These are phyloP conservation scores for Zoanthus gigantus DNA, from an alignment of 92 coral and sea anemone species.

Conservation along the genomic window DNA sequence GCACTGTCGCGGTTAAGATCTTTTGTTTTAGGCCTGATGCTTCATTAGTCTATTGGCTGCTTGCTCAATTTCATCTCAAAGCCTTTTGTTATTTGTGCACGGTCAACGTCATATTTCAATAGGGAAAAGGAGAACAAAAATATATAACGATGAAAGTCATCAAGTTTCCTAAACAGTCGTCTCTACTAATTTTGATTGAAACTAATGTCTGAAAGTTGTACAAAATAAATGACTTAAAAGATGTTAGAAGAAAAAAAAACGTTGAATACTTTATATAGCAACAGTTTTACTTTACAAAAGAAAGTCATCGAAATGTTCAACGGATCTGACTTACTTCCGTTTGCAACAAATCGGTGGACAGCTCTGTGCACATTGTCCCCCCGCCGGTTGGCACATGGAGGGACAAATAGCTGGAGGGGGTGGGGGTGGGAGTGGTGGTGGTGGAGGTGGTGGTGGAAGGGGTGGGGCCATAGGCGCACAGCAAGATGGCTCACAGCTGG, in stretches of 20 bases:
- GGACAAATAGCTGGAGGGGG: slow-evolving; percentile 87
- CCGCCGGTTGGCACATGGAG: slow-evolving; percentile 73
- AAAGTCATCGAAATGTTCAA: not conserved
- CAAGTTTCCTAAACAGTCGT: too few species aligned
- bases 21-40: too few species aligned
- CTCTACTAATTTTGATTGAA: too few species aligned
- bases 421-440: slow-evolving; percentile 65
- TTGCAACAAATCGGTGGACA: slow-evolving; percentile 91
- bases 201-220: not conserved
- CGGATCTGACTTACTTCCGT: slow-evolving; percentile 21
- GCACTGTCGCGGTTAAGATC: too few species aligned
- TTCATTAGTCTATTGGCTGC: too few species aligned
- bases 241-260: not conserved
- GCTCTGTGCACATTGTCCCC: slow-evolving; percentile 56
- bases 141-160: too few species aligned
- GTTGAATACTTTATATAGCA: not conserved
- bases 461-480: slow-evolving; percentile 77
- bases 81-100: too few species aligned
- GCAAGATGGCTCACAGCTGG: slow-evolving; percentile 68
- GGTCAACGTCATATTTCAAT: too few species aligned
- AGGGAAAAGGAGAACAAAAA: too few species aligned
- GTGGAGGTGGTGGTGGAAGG: slow-evolving; percentile 80
- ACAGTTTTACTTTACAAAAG: not conserved
- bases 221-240: not conserved
- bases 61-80: too few species aligned